Evolutionary conservation across 2,113 vertebrate species (phyloP).

Genomic region (Brachypodius melanocephalos): DNA sequence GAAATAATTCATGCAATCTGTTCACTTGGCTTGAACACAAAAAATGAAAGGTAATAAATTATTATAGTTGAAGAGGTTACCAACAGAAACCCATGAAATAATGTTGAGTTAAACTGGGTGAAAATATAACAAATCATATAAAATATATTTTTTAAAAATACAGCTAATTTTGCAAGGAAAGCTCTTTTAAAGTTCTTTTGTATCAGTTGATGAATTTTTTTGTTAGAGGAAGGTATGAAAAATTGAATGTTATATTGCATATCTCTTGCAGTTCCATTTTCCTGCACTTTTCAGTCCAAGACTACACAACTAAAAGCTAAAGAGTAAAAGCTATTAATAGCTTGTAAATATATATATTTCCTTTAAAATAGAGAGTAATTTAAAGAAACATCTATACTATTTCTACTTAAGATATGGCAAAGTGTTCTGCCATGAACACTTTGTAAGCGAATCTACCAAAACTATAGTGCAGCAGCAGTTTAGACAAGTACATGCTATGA

Average conservation of each 20-base stretch:
- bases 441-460: background rate
- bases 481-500: background rate
- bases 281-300: background rate
- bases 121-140: background rate
- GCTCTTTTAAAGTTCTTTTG: background rate
- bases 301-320: background rate
- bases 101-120: background rate
- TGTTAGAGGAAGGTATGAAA: background rate
- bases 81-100: background rate
- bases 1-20: background rate
- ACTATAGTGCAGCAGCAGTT: background rate
- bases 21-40: background rate
- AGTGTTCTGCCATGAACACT: background rate
- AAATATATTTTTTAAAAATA: background rate
- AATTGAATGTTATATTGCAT: background rate
- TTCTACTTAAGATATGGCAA: background rate
- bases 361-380: background rate
- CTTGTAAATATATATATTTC: background rate
- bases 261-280: background rate
- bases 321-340: background rate
- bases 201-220: background rate
- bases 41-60: constrained; percentile 1
- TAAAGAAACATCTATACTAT: background rate
- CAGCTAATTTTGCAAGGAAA: background rate
- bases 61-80: background rate